Conservation (phyloP, 2,113 vertebrate genomes). For the Puntigrus tetrazona region DNA sequence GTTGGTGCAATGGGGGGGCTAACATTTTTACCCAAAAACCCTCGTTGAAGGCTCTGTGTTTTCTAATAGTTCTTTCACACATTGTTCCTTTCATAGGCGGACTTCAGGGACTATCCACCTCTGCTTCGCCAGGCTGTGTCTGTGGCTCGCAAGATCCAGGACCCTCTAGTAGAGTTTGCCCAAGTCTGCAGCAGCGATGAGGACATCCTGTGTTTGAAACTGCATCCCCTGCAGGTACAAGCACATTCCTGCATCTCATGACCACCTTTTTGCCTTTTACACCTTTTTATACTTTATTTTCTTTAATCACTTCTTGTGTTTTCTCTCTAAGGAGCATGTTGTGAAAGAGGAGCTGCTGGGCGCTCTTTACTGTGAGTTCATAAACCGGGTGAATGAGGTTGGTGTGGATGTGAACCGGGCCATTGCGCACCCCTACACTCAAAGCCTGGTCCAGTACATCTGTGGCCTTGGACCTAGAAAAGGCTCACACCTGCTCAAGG, state of each 20-base stretch:
- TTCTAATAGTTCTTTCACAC: not conserved
- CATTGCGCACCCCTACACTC: conserved; percentile 93
- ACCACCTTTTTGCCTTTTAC: not conserved
- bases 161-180: conserved; percentile 93
- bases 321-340: conserved; percentile 97
- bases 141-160: conserved; percentile 93
- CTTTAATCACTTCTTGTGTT: too few relatives aligned
- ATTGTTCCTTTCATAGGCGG: conserved; percentile 69
- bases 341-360: conserved; percentile 94
- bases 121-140: conserved; percentile 94
- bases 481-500: conserved; percentile 94
- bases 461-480: conserved; percentile 95
- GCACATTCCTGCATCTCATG: not conserved
- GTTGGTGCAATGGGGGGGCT: conserved; percentile 70
- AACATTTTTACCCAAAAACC: too few relatives aligned
- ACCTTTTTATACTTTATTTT: too few relatives aligned
- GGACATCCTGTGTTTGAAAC: conserved; percentile 95
- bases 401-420: conserved; percentile 96
- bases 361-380: conserved; percentile 94
- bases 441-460: conserved; percentile 94
- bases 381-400: conserved; percentile 97
- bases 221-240: conserved; percentile 93
- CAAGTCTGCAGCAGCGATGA: conserved; percentile 97
- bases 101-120: conserved; percentile 93
- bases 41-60: not conserved